Conservation (phyloP, 2,113 vertebrate genomes). For the Chaetodon auriga region DNA sequence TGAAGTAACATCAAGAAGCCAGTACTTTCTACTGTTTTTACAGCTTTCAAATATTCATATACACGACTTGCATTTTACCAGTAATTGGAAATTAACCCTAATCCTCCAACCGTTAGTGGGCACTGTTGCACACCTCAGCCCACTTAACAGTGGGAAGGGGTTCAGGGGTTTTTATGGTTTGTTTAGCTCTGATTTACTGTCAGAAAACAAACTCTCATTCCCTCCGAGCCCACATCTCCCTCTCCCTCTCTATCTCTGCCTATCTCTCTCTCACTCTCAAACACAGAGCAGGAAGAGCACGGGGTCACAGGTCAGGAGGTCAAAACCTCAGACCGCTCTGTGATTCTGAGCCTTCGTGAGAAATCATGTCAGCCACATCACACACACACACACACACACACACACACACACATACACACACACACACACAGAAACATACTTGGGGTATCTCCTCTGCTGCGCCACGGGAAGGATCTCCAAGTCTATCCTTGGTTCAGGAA, state of each 20-base stretch:
- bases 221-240: not conserved
- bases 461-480: slow-evolving; percentile 92
- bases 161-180: slow-evolving; percentile 22
- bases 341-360: slow-evolving; percentile 66
- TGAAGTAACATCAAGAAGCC: not conserved
- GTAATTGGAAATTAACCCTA: not conserved
- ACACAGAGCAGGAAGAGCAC: slow-evolving; percentile 68
- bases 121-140: not conserved
- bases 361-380: slow-evolving; percentile 65
- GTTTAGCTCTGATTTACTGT: slow-evolving; percentile 30
- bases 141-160: not conserved
- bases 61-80: not conserved
- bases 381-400: slow-evolving; percentile 45
- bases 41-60: not conserved
- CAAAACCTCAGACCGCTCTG: slow-evolving; percentile 62
- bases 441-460: slow-evolving; percentile 92
- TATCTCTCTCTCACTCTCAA: slow-evolving; percentile 27
- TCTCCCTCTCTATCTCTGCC: slow-evolving; percentile 17
- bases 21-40: not conserved
- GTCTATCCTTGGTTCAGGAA: slow-evolving; percentile 84
- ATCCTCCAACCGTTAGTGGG: too few species aligned
- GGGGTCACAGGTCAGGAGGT: slow-evolving; percentile 58
- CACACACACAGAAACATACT: slow-evolving; percentile 84
- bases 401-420: slow-evolving; percentile 27
- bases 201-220: slow-evolving; percentile 40